These are phyloP conservation scores for Corythaixoides concolor DNA, from an alignment of 2,113 vertebrate species.

Conservation along the genomic window DNA sequence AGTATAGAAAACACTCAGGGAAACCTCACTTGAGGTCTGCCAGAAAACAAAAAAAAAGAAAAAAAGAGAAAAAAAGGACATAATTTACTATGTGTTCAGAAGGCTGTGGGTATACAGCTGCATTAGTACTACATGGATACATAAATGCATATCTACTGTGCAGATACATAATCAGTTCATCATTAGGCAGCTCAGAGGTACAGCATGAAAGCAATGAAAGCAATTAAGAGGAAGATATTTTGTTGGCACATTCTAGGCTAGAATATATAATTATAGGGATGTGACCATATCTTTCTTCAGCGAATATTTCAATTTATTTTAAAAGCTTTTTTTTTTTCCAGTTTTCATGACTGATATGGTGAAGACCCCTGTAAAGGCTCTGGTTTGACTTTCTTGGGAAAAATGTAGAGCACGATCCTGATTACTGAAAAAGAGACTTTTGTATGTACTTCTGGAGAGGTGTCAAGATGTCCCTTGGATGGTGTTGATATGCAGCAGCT, in stretches of 20 bases:
- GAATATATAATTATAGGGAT: not conserved
- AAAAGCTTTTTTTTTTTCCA: not conserved
- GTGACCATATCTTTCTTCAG: not conserved
- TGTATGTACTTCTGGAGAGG: not conserved
- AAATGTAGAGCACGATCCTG: not conserved
- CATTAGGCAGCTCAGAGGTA: not conserved
- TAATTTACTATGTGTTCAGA: not conserved
- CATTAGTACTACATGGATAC: not conserved
- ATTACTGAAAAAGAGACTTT: not conserved
- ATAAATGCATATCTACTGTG: not conserved
- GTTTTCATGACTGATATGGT: fast-evolving
- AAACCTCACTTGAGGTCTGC: not conserved
- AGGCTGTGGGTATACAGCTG: fast-evolving
- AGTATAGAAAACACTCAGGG: not conserved
- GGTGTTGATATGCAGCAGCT: not conserved
- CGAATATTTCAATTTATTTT: not conserved
- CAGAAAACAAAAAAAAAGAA: not conserved
- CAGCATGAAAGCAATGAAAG: not conserved
- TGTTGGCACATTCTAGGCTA: not conserved
- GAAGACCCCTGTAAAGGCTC: not conserved
- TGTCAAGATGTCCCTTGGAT: not conserved
- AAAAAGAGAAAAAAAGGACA: not conserved
- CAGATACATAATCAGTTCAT: not conserved
- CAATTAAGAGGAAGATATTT: not conserved
- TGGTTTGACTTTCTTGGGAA: not conserved